Evolutionary conservation across 2,888 invertebrate genomes (phyloP).

Genomic region (Drosophila hamatofila): DNA sequence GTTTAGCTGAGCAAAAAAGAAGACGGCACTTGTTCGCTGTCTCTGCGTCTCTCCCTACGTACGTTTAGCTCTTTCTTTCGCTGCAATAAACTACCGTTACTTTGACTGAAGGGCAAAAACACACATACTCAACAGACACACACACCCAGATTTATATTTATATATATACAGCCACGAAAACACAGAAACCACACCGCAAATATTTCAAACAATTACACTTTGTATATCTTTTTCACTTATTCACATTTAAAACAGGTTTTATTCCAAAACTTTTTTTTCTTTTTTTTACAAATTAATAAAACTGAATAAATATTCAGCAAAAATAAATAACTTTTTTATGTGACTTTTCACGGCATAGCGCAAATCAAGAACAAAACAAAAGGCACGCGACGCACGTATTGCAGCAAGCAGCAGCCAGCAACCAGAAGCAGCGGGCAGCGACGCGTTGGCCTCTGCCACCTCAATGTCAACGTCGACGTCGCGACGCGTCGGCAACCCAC

Average conservation of each 20-base stretch:
- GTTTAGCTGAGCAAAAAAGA: slow-evolving; percentile 39
- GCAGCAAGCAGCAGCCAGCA: slow-evolving; percentile 16
- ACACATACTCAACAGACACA: slow-evolving; percentile 7
- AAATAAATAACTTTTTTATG: slow-evolving; percentile 23
- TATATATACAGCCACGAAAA: neutral
- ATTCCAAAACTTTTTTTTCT: neutral
- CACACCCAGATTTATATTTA: neutral
- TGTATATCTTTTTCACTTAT: slow-evolving; percentile 42
- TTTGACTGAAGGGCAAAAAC: slow-evolving; percentile 57
- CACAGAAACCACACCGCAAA: slow-evolving; percentile 30
- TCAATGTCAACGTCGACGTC: slow-evolving; percentile 58
- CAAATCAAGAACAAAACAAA: slow-evolving; percentile 36
- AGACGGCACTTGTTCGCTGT: slow-evolving; percentile 47
- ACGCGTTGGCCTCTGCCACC: slow-evolving; percentile 55
- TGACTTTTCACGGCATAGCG: slow-evolving; percentile 23
- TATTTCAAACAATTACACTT: slow-evolving; percentile 51
- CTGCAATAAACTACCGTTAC: slow-evolving; percentile 60
- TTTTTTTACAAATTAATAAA: slow-evolving; percentile 39
- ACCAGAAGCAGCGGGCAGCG: slow-evolving; percentile 25
- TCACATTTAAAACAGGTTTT: slow-evolving; percentile 35
- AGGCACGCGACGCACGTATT: slow-evolving; percentile 61
- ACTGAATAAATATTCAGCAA: slow-evolving; percentile 14
- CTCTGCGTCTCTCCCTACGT: slow-evolving; percentile 38
- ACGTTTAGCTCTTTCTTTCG: slow-evolving; percentile 49
- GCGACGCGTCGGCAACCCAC: slow-evolving; percentile 29